Base-by-base conservation (phyloP, 2,888 invertebrate species). In the Zaprionus obscuricornis region DNA sequence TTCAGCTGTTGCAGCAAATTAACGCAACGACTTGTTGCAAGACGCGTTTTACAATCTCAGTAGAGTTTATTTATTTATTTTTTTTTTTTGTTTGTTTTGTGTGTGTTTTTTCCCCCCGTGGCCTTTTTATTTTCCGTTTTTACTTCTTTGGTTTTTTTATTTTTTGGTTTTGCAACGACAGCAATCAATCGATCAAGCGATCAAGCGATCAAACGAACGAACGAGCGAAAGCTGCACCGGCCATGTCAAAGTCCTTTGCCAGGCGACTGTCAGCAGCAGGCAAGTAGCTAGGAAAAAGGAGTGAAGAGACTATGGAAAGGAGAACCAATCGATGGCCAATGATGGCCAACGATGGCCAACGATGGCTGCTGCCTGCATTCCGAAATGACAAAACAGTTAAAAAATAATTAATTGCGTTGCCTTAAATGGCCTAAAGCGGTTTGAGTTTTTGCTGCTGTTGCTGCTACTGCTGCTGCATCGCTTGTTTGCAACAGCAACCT, bases 401-500 rank as follows among this genome's bases (percentile, higher is more conserved):
- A 88, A 90, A 89, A 90, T 90, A 90, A 90, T 90, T 90, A 90
- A 90, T 90, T 90, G 90, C 88, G 85, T 87, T 89, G 82, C 90
- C 90, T 88, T 88, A 88, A 88, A 89, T 84, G 90, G 90, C 82
- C 77, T 81, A 84, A 85, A 88, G 82, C 82, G 73, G 82, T 85
- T 87, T 86, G 79, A 72, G 64, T 63, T 75, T 75, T 58, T 68
- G 60, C 60, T 50, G 40, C 45, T 47, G 54, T 27, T 49, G 56
- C 40, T 58, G 47, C 47, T 66, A 46, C 37, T 70, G 56, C 58
- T 57, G 56, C 22, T 68, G 74, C 49, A 55, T 60, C 64, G 62
- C 64, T 69, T 66, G 74, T 52, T 78, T 84, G 85, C 83, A 85
- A 74, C 72, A 46, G 29, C 45, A 29, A 29, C 16, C 58, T 45